Base-by-base conservation (phyloP, 2,113 vertebrate species). In the Cranoglanis bouderius region DNA sequence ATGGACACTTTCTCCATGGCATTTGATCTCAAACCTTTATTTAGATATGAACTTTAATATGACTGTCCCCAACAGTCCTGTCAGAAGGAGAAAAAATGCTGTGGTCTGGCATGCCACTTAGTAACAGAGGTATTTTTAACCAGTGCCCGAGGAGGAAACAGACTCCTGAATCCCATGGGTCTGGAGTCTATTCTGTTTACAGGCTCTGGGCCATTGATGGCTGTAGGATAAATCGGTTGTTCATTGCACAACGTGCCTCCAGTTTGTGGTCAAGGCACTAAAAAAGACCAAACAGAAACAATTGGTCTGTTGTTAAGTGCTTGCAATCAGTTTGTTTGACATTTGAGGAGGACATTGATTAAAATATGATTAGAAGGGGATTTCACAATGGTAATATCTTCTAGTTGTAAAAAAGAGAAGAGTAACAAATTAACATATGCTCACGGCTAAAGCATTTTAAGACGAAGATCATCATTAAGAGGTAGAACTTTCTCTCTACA, bases 11-110 rank as follows among this genome's bases (percentile, higher is more conserved):
- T 84, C 78, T 40, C 78, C 16, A 90, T 90, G 82, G 72, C 67
- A 78, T 86, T 85, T 82, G 84, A 40, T 88, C 65, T 85, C 84
- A 75, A 59, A 81, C 78, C 94, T 95, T 93, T 94, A 94, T 94
- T 94, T 95, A 94, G 93, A 92, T 75, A 35, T 94, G 92, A 93
- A 92, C 90, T 93, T 93, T 91, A 93, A 90, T 51, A 38, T 81
- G 82, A 57, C 57, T 43, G 49, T 35, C 61, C 84, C 65, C 49
- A 70, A 32, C 75, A 89, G 83, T 88, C 83, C 59, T 53, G 83
- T 85, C 83, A 85, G 32, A 67, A 74, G 65, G 59, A 26, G 49
- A 80, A 88, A 63, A 85, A 89, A 63, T 21, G 24, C 49, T 70
- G 75, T 46, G 74, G 82, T 80, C 72, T 78, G 32, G 35, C 85